Percentiles rank a stretch among this genome's conserved stretches.
phyloP scores from a whole-genome alignment of 2,888 invertebrate species.

The Achlya flavicornis region DNA sequence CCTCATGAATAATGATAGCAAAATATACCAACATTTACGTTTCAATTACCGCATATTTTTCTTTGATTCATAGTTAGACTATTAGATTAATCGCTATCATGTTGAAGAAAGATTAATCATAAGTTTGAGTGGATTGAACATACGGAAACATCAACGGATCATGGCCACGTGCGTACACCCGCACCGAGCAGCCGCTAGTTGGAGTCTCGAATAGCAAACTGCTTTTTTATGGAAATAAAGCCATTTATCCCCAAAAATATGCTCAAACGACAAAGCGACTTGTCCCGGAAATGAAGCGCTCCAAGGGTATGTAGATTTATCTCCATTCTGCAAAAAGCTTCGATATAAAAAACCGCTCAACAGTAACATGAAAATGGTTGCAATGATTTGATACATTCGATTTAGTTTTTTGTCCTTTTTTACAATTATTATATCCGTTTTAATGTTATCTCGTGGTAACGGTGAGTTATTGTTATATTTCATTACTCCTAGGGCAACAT shows the following conservation, averaged over 20 bases:
- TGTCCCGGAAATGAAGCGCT: slow-evolving; percentile 78
- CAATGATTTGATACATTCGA: background rate
- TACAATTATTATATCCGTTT: background rate
- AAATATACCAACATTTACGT: background rate
- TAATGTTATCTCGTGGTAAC: background rate
- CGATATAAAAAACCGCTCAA: background rate
- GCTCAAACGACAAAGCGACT: slow-evolving; percentile 75
- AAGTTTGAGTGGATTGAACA: background rate
- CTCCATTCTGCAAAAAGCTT: slow-evolving; percentile 34
- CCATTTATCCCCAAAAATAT: slow-evolving; percentile 69
- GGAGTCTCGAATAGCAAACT: slow-evolving; percentile 53
- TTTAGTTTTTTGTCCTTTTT: background rate
- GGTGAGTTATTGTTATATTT: background rate
- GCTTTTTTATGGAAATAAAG: slow-evolving; percentile 78
- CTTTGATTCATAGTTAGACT: background rate
- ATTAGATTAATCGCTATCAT: slow-evolving; percentile 6
- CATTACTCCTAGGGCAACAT: too few species aligned
- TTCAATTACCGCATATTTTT: slow-evolving; percentile 1
- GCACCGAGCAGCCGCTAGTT: background rate
- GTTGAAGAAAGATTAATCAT: background rate
- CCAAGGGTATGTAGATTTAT: slow-evolving; percentile 59
- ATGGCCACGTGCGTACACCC: slow-evolving; percentile 59
- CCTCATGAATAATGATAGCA: background rate
- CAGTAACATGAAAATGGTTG: slow-evolving; percentile 33
- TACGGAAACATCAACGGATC: slow-evolving; percentile 10